Evolutionary conservation across 1,140 invertebrate species (phyloP).

Genomic region (Augochlora pura): DNA sequence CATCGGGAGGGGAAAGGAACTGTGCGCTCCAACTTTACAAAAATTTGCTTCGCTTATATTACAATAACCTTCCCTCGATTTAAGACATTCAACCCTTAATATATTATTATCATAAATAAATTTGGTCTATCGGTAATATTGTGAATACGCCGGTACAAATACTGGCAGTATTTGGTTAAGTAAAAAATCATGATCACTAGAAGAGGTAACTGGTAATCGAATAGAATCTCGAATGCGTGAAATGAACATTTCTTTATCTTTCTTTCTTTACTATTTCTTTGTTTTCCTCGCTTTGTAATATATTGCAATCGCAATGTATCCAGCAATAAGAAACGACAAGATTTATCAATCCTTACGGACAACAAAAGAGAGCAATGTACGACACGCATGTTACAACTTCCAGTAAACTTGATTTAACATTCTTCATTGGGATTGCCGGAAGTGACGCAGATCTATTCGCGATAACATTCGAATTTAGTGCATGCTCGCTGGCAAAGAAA

Average conservation of each 20-base stretch:
- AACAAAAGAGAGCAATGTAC: constrained; percentile 49
- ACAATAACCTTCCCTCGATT: constrained; percentile 77
- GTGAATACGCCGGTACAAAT: constrained; percentile 78
- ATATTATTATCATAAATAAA: constrained; percentile 82
- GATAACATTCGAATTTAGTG: constrained; percentile 38
- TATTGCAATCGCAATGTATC: constrained; percentile 7
- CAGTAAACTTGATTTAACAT: constrained; percentile 66
- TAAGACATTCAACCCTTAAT: constrained; percentile 77
- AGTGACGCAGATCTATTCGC: constrained; percentile 69
- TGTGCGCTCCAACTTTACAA: constrained; percentile 78
- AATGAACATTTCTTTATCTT: constrained; percentile 5
- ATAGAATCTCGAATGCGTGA: constrained; percentile 22
- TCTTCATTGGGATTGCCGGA: constrained; percentile 68
- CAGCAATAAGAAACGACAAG: constrained; percentile 34
- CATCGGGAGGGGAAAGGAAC: constrained; percentile 71
- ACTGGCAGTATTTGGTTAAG: constrained; percentile 80
- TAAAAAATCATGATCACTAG: constrained; percentile 70
- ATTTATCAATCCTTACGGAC: constrained; percentile 24
- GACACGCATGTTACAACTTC: constrained; percentile 62
- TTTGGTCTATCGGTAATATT: constrained; percentile 81
- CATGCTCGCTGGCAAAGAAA: constrained; percentile 3
- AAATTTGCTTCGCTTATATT: constrained; percentile 75
- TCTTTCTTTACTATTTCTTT: neutral
- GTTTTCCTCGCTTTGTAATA: constrained; percentile 4
- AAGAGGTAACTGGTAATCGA: constrained; percentile 64